These are phyloP conservation scores for Urocyon cinereoargenteus DNA, from an alignment of 2,797 vertebrate species.

Conservation along the genomic window DNA sequence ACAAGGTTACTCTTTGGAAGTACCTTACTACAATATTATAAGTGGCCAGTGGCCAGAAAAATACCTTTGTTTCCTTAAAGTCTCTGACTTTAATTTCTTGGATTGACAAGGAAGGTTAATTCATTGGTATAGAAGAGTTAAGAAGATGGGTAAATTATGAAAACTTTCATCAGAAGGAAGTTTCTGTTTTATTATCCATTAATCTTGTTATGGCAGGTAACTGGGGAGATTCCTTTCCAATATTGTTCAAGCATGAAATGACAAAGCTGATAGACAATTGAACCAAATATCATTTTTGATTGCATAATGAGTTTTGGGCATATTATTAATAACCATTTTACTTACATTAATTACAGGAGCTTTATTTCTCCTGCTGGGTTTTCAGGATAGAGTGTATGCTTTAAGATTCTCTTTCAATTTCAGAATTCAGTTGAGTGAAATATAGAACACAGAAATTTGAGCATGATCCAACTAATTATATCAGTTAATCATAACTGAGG, in stretches of 20 bases:
- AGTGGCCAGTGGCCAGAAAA: not conserved
- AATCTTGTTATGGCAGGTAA: slow-evolving; percentile 9
- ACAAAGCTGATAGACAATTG: not conserved
- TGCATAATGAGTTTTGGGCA: not conserved
- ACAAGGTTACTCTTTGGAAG: not conserved
- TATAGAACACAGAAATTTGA: not conserved
- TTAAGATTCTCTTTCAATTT: slow-evolving; percentile 30
- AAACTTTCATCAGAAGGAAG: not conserved
- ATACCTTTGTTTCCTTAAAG: rapidly evolving
- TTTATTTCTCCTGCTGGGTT: slow-evolving; percentile 42
- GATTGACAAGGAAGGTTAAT: not conserved
- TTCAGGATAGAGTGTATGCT: slow-evolving; percentile 37
- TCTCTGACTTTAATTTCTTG: not conserved
- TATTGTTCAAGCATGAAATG: slow-evolving; percentile 22
- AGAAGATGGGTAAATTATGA: slow-evolving; percentile 37
- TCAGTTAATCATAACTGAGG: not conserved
- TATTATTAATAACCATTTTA: slow-evolving; percentile 54
- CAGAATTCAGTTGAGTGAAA: slow-evolving; percentile 40
- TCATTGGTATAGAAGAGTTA: slow-evolving; percentile 23
- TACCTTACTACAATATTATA: not conserved
- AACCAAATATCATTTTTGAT: slow-evolving; percentile 40
- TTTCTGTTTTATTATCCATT: slow-evolving; percentile 5
- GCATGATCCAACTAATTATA: not conserved
- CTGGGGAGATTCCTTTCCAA: not conserved
- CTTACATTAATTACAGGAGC: slow-evolving; percentile 23